Conservation (phyloP, 2,888 invertebrate genomes). For the Agonopterix arenella region DNA sequence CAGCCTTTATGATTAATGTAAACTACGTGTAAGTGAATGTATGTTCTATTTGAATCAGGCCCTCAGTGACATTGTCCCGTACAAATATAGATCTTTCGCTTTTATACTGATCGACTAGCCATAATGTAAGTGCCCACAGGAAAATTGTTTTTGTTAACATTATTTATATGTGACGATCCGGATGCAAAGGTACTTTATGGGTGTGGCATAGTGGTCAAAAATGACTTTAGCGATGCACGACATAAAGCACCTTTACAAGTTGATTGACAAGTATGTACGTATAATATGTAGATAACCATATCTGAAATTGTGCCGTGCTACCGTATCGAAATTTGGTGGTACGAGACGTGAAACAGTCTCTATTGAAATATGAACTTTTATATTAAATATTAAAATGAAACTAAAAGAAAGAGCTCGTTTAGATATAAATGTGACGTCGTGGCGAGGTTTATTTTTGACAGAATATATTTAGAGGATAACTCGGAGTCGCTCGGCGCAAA, state of each 20-base stretch:
- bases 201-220: conserved; percentile 4
- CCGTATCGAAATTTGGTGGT: conserved; percentile 8
- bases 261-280: conserved; percentile 13
- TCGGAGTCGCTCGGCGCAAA: not conserved
- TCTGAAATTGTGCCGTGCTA: conserved; percentile 11
- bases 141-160: conserved; percentile 8
- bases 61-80: conserved; percentile 1
- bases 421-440: conserved; percentile 8
- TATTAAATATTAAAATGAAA: conserved; percentile 1
- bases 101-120: conserved; percentile 4
- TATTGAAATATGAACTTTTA: conserved; percentile 14
- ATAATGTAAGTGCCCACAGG: conserved; percentile 1
- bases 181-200: not conserved
- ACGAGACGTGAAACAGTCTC: conserved; percentile 6
- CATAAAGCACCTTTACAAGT: too few species aligned
- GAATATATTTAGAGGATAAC: conserved; percentile 6
- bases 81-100: conserved; percentile 1
- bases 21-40: not conserved
- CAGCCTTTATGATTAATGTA: not conserved
- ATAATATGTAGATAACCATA: conserved; percentile 24
- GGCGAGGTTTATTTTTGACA: conserved; percentile 13
- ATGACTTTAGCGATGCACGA: too few species aligned
- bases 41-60: not conserved
- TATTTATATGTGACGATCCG: conserved; percentile 3
- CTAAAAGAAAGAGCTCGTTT: conserved; percentile 6